Conservation (phyloP, 64 coral and sea anemone species). For the Catalaphyllia jardinei region DNA sequence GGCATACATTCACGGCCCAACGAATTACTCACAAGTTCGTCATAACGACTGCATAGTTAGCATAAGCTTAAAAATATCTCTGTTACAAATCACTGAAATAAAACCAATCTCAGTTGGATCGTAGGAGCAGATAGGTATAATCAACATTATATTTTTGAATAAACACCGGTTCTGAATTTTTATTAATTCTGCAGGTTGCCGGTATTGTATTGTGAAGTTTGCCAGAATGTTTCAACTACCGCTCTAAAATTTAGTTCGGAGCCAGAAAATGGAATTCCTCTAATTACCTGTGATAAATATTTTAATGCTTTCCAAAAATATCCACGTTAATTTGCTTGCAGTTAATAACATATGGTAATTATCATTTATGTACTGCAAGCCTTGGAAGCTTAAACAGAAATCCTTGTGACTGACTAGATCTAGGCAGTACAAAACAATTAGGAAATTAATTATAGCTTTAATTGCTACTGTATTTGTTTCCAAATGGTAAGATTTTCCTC, state of each 20-base stretch:
- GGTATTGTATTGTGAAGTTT: conserved; percentile 8
- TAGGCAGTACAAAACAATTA: too few relatives aligned
- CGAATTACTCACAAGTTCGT: background rate
- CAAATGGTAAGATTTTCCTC: too few relatives aligned
- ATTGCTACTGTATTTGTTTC: too few relatives aligned
- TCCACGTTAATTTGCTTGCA: background rate
- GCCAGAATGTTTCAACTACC: conserved; percentile 2
- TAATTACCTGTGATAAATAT: background rate
- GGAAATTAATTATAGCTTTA: too few relatives aligned
- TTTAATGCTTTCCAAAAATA: background rate
- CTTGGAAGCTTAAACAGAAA: too few relatives aligned
- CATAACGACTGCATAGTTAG: background rate
- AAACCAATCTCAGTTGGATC: background rate
- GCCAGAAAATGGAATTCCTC: background rate
- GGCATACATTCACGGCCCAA: background rate
- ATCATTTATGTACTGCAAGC: too few relatives aligned
- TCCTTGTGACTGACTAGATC: too few relatives aligned
- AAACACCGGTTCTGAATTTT: conserved; percentile 1
- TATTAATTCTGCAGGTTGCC: conserved; percentile 16
- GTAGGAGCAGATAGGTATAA: background rate
- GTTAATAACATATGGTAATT: background rate
- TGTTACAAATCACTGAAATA: background rate
- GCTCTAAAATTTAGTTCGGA: background rate
- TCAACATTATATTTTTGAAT: background rate
- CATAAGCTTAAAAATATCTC: background rate